Conservation (phyloP, 92 coral and sea anemone species). For the Nematostella vectensis region DNA sequence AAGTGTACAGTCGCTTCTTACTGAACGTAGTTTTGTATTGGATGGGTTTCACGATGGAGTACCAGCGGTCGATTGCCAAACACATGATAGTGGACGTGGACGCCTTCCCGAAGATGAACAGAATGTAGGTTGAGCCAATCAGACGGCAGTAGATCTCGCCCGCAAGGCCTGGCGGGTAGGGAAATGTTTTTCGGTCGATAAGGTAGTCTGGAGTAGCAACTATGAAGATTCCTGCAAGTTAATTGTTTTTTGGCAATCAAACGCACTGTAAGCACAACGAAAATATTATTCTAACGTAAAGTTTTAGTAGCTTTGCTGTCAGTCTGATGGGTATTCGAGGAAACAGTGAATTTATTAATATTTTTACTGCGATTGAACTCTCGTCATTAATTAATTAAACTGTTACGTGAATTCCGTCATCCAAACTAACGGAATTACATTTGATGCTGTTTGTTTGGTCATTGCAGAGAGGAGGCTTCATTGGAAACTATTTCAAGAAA, state of each 20-base stretch:
- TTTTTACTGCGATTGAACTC: too few species aligned
- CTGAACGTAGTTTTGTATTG: constrained; percentile 57
- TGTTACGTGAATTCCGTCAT: too few species aligned
- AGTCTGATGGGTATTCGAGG: too few species aligned
- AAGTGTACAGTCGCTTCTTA: constrained; percentile 37
- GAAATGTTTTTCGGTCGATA: constrained; percentile 39
- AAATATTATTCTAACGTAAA: too few species aligned
- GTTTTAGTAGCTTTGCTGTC: too few species aligned
- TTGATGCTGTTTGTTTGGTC: too few species aligned
- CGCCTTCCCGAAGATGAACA: constrained; percentile 63
- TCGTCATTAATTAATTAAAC: too few species aligned
- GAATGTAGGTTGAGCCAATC: constrained; percentile 62
- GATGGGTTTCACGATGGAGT: constrained; percentile 57
- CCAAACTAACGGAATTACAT: too few species aligned
- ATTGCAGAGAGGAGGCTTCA: too few species aligned
- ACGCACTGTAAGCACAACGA: too few species aligned
- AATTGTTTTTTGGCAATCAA: neutral
- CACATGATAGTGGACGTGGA: constrained; percentile 76
- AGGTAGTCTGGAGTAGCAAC: constrained; percentile 66
- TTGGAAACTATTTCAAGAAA: too few species aligned
- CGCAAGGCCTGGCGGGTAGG: constrained; percentile 43
- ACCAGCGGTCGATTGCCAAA: constrained; percentile 69
- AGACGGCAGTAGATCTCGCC: constrained; percentile 67
- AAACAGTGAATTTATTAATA: too few species aligned
- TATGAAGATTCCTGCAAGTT: constrained; percentile 43